phyloP scores from a whole-genome alignment of 2,113 vertebrate species.

The zebrafish (Danio rerio) region GRCz12tu NC_133193.1:12027001-12027500 shows the following conservation, averaged over 20 bases:
- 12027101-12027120: background rate
- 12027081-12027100: background rate
- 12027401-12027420: too few relatives aligned
- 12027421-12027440: too few relatives aligned
- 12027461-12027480: too few relatives aligned
- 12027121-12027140: background rate
- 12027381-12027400: too few relatives aligned
- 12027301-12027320: too few relatives aligned
- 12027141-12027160: background rate
- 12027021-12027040: background rate
- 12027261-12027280: background rate
- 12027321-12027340: too few relatives aligned
- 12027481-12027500: too few relatives aligned
- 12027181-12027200: background rate
- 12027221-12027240: background rate
- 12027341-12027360: too few relatives aligned
- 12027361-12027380: too few relatives aligned
- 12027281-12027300: too few relatives aligned
- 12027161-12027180: background rate
- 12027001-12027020: background rate
- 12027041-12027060: background rate
- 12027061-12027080: slow-evolving; percentile 29
- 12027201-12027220: too few relatives aligned
- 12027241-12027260: slow-evolving; percentile 3
- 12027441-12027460: too few relatives aligned